A percentile compares a stretch with the other conserved stretches of the same genome.
Evolutionary conservation across 2,888 invertebrate genomes (phyloP).

Genomic region (Eupithecia pulchellata): DNA sequence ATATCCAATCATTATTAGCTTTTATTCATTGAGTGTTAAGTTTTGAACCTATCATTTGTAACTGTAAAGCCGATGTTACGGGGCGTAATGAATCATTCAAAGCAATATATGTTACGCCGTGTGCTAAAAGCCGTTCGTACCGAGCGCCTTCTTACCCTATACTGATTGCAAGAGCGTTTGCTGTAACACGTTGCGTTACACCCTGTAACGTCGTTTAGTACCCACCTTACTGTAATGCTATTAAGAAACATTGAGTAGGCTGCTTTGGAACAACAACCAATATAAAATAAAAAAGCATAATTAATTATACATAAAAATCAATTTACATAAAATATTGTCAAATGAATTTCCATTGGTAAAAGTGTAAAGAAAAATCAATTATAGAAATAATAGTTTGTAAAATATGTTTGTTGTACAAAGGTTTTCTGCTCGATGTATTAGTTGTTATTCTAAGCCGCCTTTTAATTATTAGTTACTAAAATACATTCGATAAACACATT

Average conservation of each 20-base stretch:
- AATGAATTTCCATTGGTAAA: background rate
- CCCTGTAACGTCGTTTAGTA: background rate
- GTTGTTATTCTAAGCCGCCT: background rate
- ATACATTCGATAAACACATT: background rate
- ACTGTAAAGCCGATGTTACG: background rate
- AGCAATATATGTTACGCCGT: background rate
- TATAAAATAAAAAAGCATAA: too few relatives aligned
- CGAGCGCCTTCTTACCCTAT: background rate
- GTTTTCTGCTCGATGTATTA: background rate
- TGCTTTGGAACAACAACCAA: background rate
- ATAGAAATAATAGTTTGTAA: background rate
- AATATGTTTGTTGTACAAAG: background rate
- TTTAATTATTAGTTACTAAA: background rate
- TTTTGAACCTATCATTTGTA: background rate
- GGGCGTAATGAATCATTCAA: background rate
- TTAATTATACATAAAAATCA: too few relatives aligned
- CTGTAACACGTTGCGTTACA: background rate
- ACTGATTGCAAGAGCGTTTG: background rate
- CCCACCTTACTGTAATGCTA: background rate
- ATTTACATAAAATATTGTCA: background rate
- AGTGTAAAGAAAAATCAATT: background rate
- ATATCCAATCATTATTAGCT: background rate
- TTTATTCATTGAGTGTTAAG: background rate
- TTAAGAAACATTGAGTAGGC: background rate
- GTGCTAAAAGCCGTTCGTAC: background rate